These are phyloP conservation scores for Galago senegalensis DNA, from an alignment of 2,797 vertebrate species.

Conservation along the genomic window DNA sequence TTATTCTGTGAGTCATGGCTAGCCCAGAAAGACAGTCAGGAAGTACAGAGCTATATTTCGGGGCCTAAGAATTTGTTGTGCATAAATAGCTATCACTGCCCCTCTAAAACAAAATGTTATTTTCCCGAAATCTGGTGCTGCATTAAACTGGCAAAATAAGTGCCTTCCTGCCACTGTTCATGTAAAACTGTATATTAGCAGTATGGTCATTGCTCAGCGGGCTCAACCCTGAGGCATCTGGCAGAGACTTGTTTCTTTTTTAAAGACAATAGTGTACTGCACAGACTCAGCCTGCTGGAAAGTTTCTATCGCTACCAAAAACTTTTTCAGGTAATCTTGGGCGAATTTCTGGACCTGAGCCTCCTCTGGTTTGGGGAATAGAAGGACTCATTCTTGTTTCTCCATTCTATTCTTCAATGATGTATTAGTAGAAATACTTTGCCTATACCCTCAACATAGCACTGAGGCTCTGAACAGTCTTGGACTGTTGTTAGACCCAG, in stretches of 20 bases:
- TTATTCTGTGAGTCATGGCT: conserved; percentile 31
- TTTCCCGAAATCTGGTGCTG: conserved; percentile 26
- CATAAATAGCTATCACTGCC: conserved; percentile 35
- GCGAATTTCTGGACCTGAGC: neutral
- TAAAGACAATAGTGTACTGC: neutral
- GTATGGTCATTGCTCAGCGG: neutral
- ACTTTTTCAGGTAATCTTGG: neutral
- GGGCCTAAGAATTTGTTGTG: conserved; percentile 38
- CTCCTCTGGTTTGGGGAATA: neutral
- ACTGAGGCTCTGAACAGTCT: neutral
- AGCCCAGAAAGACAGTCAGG: conserved; percentile 28
- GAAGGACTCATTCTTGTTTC: neutral
- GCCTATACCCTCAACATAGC: neutral
- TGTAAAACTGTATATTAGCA: neutral
- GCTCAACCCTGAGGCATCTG: neutral
- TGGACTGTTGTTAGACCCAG: conserved; percentile 1
- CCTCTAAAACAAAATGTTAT: conserved; percentile 28
- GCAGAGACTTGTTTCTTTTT: neutral
- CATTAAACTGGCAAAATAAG: conserved; percentile 54
- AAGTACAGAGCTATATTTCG: conserved; percentile 64
- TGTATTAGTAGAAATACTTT: neutral
- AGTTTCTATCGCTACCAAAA: neutral
- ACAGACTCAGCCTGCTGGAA: conserved; percentile 1
- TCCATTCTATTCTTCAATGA: neutral
- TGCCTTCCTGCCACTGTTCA: neutral